Percentiles rank a stretch among this genome's conserved stretches.
These are phyloP conservation scores for Jacana jacana DNA, from an alignment of 2,113 vertebrate genomes.

Conservation along the genomic window DNA sequence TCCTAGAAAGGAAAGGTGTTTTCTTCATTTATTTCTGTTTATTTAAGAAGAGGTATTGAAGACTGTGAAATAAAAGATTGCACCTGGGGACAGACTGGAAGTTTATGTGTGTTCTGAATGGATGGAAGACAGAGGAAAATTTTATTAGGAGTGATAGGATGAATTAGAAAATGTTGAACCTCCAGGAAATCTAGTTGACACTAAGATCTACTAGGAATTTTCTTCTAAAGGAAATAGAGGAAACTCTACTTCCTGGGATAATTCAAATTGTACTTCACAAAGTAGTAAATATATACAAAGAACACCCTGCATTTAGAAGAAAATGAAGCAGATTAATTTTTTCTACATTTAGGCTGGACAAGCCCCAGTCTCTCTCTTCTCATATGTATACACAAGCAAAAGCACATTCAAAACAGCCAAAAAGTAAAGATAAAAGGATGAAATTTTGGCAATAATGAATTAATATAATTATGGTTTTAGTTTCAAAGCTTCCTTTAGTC, in stretches of 20 bases:
- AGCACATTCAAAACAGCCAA: background rate
- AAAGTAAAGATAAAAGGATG: background rate
- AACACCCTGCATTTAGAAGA: conserved; percentile 43
- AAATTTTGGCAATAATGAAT: background rate
- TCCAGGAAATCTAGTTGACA: conserved; percentile 57
- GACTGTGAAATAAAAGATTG: background rate
- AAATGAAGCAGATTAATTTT: conserved; percentile 25
- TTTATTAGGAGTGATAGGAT: conserved; percentile 26
- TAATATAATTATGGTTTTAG: background rate
- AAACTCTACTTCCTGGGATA: conserved; percentile 51
- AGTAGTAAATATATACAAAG: conserved; percentile 61
- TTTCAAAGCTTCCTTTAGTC: background rate
- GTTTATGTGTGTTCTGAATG: background rate
- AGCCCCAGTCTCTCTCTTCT: background rate
- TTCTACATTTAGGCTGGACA: conserved; percentile 16
- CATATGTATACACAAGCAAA: background rate
- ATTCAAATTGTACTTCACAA: conserved; percentile 43
- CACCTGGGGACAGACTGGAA: background rate
- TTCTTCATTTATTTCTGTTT: background rate
- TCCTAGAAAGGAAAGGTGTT: background rate
- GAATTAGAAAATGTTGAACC: background rate
- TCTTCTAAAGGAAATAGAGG: conserved; percentile 42
- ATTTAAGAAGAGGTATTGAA: background rate
- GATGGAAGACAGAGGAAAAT: background rate
- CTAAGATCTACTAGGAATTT: conserved; percentile 48